A percentile compares a stretch with the other conserved stretches of the same genome.
Conservation (phyloP, 2,113 vertebrate genomes). For the Clarias batrachus region DNA sequence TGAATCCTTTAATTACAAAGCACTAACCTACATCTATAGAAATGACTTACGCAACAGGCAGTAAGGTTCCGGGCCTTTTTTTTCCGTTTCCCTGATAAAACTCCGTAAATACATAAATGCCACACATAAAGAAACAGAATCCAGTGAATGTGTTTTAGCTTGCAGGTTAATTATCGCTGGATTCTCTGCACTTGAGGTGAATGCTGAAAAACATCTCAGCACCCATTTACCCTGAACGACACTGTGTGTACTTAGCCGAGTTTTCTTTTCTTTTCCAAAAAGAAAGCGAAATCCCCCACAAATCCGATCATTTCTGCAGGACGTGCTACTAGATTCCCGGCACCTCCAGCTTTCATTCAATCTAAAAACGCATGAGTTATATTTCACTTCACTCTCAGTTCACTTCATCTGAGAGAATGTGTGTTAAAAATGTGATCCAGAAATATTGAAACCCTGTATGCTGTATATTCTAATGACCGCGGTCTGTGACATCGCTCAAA, state of each 20-base stretch:
- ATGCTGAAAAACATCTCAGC: not conserved
- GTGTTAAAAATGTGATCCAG: not conserved
- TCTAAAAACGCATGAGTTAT: not conserved
- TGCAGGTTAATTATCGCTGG: conserved; percentile 53
- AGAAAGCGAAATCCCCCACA: not conserved
- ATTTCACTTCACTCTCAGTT: not conserved
- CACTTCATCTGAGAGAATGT: not conserved
- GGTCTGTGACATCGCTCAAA: not conserved
- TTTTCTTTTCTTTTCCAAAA: too few species aligned
- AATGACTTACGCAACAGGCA: not conserved
- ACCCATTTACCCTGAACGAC: conserved; percentile 46
- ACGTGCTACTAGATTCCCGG: not conserved
- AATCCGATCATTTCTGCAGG: not conserved
- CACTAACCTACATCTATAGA: not conserved
- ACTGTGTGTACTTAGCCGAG: not conserved
- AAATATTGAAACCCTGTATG: not conserved
- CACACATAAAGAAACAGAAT: conserved; percentile 31
- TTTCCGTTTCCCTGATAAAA: not conserved
- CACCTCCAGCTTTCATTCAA: not conserved
- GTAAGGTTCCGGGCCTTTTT: too few species aligned
- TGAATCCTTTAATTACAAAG: not conserved
- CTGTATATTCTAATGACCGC: not conserved
- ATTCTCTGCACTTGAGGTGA: conserved; percentile 58
- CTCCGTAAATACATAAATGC: conserved; percentile 30
- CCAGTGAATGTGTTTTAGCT: conserved; percentile 55